Evolutionary conservation across 2,888 invertebrate genomes (phyloP), one percentile per base, ranked within the genome.

Genomic region (Cryptus viduatorius): DNA sequence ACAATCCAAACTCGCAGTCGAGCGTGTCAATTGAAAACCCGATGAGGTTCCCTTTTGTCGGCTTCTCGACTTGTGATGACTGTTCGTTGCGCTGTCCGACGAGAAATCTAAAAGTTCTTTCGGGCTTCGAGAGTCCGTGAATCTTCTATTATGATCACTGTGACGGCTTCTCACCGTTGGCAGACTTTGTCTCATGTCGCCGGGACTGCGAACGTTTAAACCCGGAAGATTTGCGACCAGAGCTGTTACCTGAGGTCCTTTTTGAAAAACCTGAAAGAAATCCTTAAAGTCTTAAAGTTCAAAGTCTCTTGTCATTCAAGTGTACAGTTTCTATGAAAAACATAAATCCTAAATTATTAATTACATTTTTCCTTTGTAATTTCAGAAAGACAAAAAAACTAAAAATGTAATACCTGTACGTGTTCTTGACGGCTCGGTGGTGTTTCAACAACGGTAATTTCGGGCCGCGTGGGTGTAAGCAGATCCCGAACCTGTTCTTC

Each of bases 181-280:
- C 16, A 93, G 86, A 84, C 91, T 92, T 37, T 93, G 92, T 4
- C 92, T 89, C 8, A 91, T 72, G 59, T 93, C 92, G 7, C 90
- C 87, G 1, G 91, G 87, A 78, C 88, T 92, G 29, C 88, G 90
- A 0, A 94, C 91, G 82, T 95, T 95, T 12, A 96, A 91, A 3
- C 95, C 95, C 0, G 96, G 95, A 48, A 96, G 93, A 90, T 95
- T 95, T 1, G 95, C 96, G 0, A 97, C 96, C 24, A 97, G 94
- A 0, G 97, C 96, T 1, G 97, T 97, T 37, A 97, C 96, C 90
- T 97, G 97, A 44, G 97, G 96, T 0, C 97, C 97, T 89, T 97
- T 96, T 93, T 97, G 97, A 91, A 96, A 97, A 67, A 97, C 96
- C 90, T 96, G 94, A 50, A 37, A 7, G 24, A 31, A 65, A 42